Conservation (phyloP, 2,797 vertebrate species). For the Sandelia bainsii region DNA sequence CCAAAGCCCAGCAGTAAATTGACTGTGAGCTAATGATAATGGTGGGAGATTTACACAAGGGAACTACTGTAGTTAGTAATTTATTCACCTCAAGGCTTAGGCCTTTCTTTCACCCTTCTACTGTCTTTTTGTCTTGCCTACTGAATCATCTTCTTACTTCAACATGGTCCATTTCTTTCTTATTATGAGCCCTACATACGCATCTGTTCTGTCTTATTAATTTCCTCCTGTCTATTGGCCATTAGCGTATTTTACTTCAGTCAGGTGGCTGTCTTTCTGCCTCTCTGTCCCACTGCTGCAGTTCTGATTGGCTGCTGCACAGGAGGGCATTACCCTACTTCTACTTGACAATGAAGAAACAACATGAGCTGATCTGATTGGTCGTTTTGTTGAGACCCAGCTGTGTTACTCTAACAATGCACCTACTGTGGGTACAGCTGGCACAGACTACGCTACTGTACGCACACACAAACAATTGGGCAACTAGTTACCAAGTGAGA, state of each 20-base stretch:
- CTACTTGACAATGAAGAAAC: not conserved
- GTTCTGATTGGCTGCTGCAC: conserved; percentile 30
- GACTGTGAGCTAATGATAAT: too few species aligned
- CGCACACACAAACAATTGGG: conserved; percentile 24
- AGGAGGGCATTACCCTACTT: not conserved
- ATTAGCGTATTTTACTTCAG: conserved; percentile 29
- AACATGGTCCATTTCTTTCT: not conserved
- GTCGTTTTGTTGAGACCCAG: conserved; percentile 55
- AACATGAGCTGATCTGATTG: conserved; percentile 45
- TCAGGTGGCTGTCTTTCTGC: not conserved
- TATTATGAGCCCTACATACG: not conserved
- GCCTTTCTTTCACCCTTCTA: not conserved
- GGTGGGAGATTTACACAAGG: too few species aligned
- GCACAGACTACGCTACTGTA: conserved; percentile 20
- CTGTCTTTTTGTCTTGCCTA: not conserved
- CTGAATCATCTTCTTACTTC: not conserved
- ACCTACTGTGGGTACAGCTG: conserved; percentile 52
- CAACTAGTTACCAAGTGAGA: conserved; percentile 19
- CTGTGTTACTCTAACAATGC: conserved; percentile 59
- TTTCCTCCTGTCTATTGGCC: not conserved
- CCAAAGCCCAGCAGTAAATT: too few species aligned
- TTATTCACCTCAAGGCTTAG: too few species aligned
- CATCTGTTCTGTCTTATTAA: not conserved
- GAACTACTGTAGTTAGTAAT: too few species aligned
- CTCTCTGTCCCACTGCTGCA: conserved; percentile 35